Percentiles rank a stretch among this genome's conserved stretches.
Conservation (phyloP, 2,888 invertebrate species). For the Norana najaformis region DNA sequence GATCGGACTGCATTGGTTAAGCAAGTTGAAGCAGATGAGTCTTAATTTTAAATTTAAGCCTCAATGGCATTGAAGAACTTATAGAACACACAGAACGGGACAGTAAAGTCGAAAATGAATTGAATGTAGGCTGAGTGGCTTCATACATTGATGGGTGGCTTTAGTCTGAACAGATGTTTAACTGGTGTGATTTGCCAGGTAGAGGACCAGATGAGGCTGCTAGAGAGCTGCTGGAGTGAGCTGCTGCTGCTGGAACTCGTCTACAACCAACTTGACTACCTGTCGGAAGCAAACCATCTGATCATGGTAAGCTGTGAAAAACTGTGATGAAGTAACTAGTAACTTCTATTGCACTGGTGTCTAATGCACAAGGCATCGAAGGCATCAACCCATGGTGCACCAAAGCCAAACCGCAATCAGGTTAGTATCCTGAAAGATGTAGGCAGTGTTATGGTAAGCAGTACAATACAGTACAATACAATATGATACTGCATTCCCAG, state of each 20-base stretch:
- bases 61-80: not conserved
- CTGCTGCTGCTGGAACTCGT: slow-evolving; percentile 35
- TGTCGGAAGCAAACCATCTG: slow-evolving; percentile 25
- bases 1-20: not conserved
- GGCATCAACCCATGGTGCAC: too few relatives aligned
- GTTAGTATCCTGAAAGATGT: too few relatives aligned
- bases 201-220: slow-evolving; percentile 36
- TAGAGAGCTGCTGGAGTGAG: slow-evolving; percentile 39
- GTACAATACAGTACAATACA: not conserved
- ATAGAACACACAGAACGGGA: too few relatives aligned
- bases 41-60: not conserved
- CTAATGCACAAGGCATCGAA: too few relatives aligned
- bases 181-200: slow-evolving; percentile 24
- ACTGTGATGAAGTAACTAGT: too few relatives aligned
- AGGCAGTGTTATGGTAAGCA: not conserved
- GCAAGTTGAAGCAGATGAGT: not conserved
- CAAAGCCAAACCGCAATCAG: too few relatives aligned
- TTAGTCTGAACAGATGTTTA: not conserved
- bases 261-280: slow-evolving; percentile 35
- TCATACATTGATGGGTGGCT: not conserved
- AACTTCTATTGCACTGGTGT: too few relatives aligned
- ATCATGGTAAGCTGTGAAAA: slow-evolving; percentile 29
- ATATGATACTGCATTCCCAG: not conserved
- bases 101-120: not conserved
- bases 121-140: not conserved